Conservation (phyloP, 1,140 invertebrate species). For the Zaprionus nigranus region DNA sequence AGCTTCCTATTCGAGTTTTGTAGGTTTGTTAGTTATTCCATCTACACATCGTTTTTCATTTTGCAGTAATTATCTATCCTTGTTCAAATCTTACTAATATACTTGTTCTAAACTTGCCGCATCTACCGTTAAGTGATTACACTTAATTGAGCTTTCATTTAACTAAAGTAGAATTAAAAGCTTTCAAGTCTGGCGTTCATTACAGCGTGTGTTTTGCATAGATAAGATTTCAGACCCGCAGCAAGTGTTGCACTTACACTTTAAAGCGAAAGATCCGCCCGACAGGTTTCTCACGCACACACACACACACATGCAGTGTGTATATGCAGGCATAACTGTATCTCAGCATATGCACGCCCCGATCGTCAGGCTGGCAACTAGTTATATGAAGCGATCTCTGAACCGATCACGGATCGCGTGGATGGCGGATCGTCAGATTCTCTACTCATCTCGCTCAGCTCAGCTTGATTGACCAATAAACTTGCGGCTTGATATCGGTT, state of each 20-base stretch:
- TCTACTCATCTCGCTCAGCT: slow-evolving; percentile 39
- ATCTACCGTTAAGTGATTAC: neutral
- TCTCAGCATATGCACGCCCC: slow-evolving; percentile 34
- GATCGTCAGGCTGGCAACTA: slow-evolving; percentile 34
- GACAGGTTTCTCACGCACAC: neutral
- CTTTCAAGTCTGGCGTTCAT: neutral
- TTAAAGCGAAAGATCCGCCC: neutral
- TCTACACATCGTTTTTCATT: neutral
- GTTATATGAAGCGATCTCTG: slow-evolving; percentile 52
- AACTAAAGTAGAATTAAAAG: slow-evolving; percentile 8
- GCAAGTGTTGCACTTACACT: slow-evolving; percentile 1
- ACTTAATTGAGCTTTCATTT: slow-evolving; percentile 5
- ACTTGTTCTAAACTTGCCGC: neutral
- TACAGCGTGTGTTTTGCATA: neutral
- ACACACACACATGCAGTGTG: neutral
- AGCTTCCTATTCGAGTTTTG: no score
- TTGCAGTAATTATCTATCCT: neutral
- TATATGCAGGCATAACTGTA: slow-evolving; percentile 10
- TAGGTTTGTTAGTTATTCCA: no score
- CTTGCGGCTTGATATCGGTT: slow-evolving; percentile 79
- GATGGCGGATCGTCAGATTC: neutral
- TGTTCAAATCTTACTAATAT: neutral
- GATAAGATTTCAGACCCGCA: neutral
- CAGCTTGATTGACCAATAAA: slow-evolving; percentile 78
- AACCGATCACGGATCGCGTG: slow-evolving; percentile 5